phyloP scores from a whole-genome alignment of 2,888 invertebrate species.

The Ichneumoninae sp. region DNA sequence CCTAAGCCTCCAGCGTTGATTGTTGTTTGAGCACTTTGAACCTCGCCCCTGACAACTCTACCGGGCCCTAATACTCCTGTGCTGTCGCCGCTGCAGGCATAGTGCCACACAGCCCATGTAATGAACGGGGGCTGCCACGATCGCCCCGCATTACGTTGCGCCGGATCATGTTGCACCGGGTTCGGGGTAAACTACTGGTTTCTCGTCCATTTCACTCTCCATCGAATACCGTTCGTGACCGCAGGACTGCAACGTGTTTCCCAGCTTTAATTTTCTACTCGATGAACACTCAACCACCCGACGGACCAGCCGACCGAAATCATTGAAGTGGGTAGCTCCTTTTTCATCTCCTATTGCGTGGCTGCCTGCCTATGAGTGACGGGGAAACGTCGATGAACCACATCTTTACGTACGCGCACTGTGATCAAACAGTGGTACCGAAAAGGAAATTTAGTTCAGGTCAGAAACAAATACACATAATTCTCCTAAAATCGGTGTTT shows the following conservation, averaged over 20 bases:
- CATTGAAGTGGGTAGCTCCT: slow-evolving; percentile 1
- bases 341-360: neutral
- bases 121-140: slow-evolving; percentile 64
- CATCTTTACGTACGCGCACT: neutral
- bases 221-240: neutral
- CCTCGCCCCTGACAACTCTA: slow-evolving; percentile 32
- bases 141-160: slow-evolving; percentile 9
- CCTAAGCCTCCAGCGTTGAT: slow-evolving; percentile 71
- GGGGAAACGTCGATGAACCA: neutral
- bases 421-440: neutral
- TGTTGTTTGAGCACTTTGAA: slow-evolving; percentile 77
- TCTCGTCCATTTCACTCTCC: slow-evolving; percentile 12
- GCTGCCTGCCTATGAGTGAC: neutral
- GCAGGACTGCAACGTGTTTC: slow-evolving; percentile 1
- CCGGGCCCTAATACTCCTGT: slow-evolving; percentile 17
- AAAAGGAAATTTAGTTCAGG: neutral
- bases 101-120: slow-evolving; percentile 64
- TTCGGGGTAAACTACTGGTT: neutral
- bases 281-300: neutral
- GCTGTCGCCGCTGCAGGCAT: slow-evolving; percentile 9
- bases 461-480: neutral
- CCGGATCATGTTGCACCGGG: neutral
- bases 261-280: slow-evolving; percentile 19
- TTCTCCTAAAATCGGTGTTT: neutral
- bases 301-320: neutral